Base-by-base conservation (phyloP, 2,888 invertebrate species). In the Nephrocerus scutellatus region DNA sequence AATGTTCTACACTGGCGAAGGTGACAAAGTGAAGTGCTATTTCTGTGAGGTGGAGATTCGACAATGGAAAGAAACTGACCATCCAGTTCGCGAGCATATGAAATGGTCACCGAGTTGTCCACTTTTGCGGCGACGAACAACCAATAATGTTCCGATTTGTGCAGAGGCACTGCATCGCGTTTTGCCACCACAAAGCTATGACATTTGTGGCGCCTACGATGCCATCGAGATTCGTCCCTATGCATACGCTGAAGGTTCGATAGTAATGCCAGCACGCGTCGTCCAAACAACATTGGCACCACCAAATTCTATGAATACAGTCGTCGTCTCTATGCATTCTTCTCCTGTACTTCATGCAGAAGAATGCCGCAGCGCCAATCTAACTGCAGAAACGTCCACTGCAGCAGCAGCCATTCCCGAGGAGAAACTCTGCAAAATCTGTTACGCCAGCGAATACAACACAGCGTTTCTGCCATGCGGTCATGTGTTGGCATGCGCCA, bases 391-490 rank as follows among this genome's bases (percentile, higher is more conserved):
- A 20, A 39, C 37, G 15, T 35, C 42, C 26, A 39, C 36, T 14
- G 13, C 14, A 36, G 8, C 22, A 36, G 30, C 2, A 22, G 50
- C 47, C 42, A 56, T 62, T 47, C 73, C 74, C 33, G 76, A 77
- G 55, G 74, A 75, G 44, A 79, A 80, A 55, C 70, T 86, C 52
- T 96, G 95, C 71, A 90, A 88, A 72, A 90, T 96, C 53, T 96
- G 96, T 70, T 90, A 82, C 71, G 82, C 79, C 43, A 82, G 82
- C 58, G 90, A 92, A 70, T 78, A 87, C 54, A 84, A 85, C 52
- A 84, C 93, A 45, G 84, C 90, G 54, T 93, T 96, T 72, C 75
- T 95, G 56, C 95, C 96, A 33, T 96, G 96, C 70, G 89, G 92
- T 48, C 96, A 96, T 72, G 82, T 93, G 57, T 84, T 91, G 39